A percentile compares a stretch with the other conserved stretches of the same genome.
These are phyloP conservation scores for Paracentrotus lividus DNA, from an alignment of 53 echinoderm and acorn worm genomes.

Conservation along the genomic window DNA sequence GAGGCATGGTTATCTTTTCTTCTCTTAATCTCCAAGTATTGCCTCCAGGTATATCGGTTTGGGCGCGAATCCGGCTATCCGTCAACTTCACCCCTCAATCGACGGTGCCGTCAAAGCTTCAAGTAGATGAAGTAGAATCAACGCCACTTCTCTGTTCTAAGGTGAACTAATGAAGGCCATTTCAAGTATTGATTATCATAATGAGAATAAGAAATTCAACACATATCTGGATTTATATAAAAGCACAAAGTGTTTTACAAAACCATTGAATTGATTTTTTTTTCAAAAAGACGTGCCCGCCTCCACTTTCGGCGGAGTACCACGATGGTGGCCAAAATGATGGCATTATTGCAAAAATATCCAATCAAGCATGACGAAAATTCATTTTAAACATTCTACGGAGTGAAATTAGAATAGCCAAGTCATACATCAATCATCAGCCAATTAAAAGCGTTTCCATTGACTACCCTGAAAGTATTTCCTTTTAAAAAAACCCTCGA, in stretches of 20 bases:
- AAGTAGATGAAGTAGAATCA: neutral
- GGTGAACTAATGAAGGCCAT: neutral
- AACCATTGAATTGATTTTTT: too few relatives aligned
- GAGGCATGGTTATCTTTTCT: neutral
- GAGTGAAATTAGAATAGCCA: too few relatives aligned
- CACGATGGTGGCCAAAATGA: too few relatives aligned
- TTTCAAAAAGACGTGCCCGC: too few relatives aligned
- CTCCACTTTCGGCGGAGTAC: too few relatives aligned
- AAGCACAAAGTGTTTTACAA: neutral
- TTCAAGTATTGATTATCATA: neutral
- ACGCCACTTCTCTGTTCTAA: neutral
- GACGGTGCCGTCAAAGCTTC: neutral
- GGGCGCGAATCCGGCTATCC: neutral
- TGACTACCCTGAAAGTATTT: too few relatives aligned
- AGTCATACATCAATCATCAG: too few relatives aligned
- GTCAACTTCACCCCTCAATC: neutral
- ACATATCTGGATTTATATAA: neutral
- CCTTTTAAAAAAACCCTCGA: too few relatives aligned
- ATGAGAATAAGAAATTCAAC: neutral
- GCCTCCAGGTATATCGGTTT: neutral
- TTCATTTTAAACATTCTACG: too few relatives aligned
- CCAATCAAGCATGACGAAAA: too few relatives aligned
- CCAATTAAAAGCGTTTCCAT: too few relatives aligned
- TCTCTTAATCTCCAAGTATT: constrained; percentile 16
- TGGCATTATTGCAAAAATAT: too few relatives aligned